Conservation (phyloP, 2,113 vertebrate species). For the Neofelis nebulosa region DNA sequence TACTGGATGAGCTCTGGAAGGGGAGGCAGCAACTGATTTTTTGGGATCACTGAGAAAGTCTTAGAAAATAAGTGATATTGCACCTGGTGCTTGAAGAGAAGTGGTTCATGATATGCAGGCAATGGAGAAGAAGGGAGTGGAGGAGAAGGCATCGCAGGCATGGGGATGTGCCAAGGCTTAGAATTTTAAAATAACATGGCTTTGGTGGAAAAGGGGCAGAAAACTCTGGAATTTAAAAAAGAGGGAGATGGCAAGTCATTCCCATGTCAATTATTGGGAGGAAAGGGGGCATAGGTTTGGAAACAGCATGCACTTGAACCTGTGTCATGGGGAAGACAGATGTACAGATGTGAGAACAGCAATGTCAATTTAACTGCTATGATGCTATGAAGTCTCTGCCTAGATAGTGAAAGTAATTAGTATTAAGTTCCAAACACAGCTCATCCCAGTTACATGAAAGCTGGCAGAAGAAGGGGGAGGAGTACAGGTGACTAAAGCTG, state of each 20-base stretch:
- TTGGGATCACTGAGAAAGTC: neutral
- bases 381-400: neutral
- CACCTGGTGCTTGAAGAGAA: neutral
- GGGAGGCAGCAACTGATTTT: neutral
- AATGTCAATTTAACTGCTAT: neutral
- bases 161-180: too few species aligned
- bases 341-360: neutral
- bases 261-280: neutral
- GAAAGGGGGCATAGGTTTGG: neutral
- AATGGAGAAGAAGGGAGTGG: neutral
- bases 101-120: neutral
- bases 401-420: neutral
- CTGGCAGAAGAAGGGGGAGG: neutral
- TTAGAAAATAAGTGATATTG: neutral
- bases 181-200: neutral
- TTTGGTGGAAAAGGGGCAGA: neutral
- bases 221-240: neutral
- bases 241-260: neutral
- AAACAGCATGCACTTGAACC: neutral
- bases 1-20: neutral
- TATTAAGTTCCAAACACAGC: neutral
- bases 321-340: neutral
- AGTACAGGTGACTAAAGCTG: neutral
- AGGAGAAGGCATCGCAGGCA: neutral
- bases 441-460: neutral